phyloP scores from a whole-genome alignment of 2,113 vertebrate genomes.

The Saccopteryx bilineata region DNA sequence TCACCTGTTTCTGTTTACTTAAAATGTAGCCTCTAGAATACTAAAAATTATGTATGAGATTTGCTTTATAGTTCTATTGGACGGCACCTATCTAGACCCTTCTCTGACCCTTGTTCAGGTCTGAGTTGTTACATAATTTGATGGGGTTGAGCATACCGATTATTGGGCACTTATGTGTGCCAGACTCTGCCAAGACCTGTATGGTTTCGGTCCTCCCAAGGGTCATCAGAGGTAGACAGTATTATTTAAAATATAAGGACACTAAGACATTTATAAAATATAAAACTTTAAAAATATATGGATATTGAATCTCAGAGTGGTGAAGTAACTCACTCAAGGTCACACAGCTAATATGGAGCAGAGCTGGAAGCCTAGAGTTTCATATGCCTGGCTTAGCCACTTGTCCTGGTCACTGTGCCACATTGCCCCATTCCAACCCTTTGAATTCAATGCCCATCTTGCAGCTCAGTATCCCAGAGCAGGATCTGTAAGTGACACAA shows the following conservation, averaged over 20 bases:
- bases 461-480: not conserved
- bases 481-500: not conserved
- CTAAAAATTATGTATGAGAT: not conserved
- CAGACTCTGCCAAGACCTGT: not conserved
- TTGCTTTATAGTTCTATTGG: not conserved
- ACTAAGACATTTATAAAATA: not conserved
- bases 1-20: slow-evolving; percentile 26
- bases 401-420: fast-evolving
- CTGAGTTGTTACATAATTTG: not conserved
- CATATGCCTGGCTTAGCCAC: not conserved
- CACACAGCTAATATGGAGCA: not conserved
- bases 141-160: not conserved
- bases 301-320: not conserved
- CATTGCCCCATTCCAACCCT: not conserved
- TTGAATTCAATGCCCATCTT: not conserved
- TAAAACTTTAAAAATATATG: not conserved
- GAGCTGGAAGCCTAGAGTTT: not conserved
- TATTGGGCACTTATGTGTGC: not conserved
- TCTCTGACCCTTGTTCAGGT: not conserved
- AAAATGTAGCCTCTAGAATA: not conserved
- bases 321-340: not conserved
- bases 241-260: not conserved
- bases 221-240: not conserved
- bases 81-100: not conserved
- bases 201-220: slow-evolving; percentile 15